Conservation (phyloP, 2,888 invertebrate species). For the Brassicogethes aeneus region DNA sequence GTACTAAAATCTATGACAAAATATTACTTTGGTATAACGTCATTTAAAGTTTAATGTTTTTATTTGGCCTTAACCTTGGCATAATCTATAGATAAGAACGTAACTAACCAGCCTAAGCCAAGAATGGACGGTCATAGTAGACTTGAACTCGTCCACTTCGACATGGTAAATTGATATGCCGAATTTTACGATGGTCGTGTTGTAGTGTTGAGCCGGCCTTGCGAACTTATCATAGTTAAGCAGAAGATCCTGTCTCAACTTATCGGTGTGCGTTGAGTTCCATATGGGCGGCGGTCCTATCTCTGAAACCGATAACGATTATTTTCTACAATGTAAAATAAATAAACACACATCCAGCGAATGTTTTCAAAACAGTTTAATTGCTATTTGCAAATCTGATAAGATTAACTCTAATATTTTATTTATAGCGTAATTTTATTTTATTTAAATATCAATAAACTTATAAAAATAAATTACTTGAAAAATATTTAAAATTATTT, state of each 20-base stretch:
- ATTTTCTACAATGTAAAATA: neutral
- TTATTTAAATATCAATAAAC: too few relatives aligned
- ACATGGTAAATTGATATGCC: conserved; percentile 54
- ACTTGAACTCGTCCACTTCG: conserved; percentile 54
- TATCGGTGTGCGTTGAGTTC: conserved; percentile 49
- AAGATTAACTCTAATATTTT: too few relatives aligned
- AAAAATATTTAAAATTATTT: neutral
- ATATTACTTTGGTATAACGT: too few relatives aligned
- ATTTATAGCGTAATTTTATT: too few relatives aligned
- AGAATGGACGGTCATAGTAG: conserved; percentile 50
- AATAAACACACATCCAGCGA: too few relatives aligned
- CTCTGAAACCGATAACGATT: conserved; percentile 15
- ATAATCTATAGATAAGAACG: too few relatives aligned
- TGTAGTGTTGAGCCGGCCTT: conserved; percentile 45
- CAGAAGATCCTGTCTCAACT: conserved; percentile 48
- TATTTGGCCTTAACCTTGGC: too few relatives aligned
- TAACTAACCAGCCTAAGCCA: conserved; percentile 55
- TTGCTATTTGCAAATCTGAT: conserved; percentile 1
- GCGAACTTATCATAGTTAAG: conserved; percentile 49
- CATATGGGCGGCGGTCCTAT: conserved; percentile 40
- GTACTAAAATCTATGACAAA: too few relatives aligned
- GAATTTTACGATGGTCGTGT: conserved; percentile 44
- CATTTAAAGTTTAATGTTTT: too few relatives aligned
- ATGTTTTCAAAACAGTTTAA: neutral
- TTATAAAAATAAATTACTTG: neutral